Base-by-base conservation (phyloP, 2,113 vertebrate genomes). In the Danionella cerebrum region DNA sequence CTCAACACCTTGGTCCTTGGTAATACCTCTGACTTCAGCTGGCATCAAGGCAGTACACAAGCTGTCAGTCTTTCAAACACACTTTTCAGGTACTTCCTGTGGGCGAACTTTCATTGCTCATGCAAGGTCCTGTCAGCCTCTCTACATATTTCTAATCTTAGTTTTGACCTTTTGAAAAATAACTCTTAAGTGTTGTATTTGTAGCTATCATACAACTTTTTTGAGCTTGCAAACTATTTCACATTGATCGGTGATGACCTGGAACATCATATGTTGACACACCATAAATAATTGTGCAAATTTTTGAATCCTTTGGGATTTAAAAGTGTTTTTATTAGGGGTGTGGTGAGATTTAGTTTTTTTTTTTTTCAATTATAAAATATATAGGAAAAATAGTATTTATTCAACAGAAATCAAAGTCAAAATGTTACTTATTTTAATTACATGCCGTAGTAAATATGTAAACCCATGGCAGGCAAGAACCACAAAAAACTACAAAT, bases 1-100 rank as follows among this genome's bases (percentile, higher is more conserved):
- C 25, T 79, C 39, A 66, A 60, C 54, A 59, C 39, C 67, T 71
- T 44, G 39, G 10, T 14, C 50, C 8, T 27, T 66, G 60, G 73
- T 78, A 13, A 27, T 62, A 69, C 67, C 45, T 55, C 55, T 59
- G 21, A 16, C 53, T 33, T 53, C 16, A 33, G 10, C 27, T 54
- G 18, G 39, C 54, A 10, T 12, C 8, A 18, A 48, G 39, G 33
- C 35, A 39, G 36, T 18, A n/a, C 24, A 19, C 6, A 19, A 45
- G 11, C 27, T 47, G 58, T 47, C 58, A 62, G 3, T 44, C 25
- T 33, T 47, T 27, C 6, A 3, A 21, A 62, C 25, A 33, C 16
- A n/a, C 41, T 62, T 33, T 62, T 62, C 25, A n/a, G 27, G 25
- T 19, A 29, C 41, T 19, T 62, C 41, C 41, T 62, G 47, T 25